These are phyloP conservation scores for Theristicus caerulescens DNA, from an alignment of 2,113 vertebrate species.

Conservation along the genomic window DNA sequence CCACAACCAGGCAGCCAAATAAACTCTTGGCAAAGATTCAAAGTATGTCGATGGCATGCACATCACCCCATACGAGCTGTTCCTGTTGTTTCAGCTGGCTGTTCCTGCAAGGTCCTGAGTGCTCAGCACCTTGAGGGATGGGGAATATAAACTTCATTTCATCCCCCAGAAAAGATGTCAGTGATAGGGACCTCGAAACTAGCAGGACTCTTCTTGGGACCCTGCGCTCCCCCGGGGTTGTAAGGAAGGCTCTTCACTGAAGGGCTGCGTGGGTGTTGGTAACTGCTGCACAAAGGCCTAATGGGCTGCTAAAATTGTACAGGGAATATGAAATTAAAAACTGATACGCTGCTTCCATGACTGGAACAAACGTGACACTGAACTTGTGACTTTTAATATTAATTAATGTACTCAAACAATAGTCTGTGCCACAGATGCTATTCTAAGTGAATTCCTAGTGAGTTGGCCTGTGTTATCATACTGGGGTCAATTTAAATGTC, in stretches of 20 bases:
- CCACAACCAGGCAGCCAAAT: neutral
- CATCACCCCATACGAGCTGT: accelerated
- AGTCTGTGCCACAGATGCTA: neutral
- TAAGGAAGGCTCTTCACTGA: neutral
- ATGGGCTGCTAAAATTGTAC: neutral
- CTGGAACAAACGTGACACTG: neutral
- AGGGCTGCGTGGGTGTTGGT: neutral
- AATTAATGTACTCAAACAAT: neutral
- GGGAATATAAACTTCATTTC: neutral
- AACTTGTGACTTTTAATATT: neutral
- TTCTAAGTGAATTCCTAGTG: neutral
- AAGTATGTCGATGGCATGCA: neutral
- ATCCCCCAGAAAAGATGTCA: neutral
- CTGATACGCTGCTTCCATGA: neutral
- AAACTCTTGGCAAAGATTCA: neutral
- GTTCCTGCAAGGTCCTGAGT: neutral
- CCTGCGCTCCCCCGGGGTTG: accelerated
- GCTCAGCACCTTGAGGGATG: neutral
- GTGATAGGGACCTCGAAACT: neutral
- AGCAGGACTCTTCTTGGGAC: neutral
- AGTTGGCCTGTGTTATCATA: accelerated
- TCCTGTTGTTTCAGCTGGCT: neutral
- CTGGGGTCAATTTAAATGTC: neutral
- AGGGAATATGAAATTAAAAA: neutral
- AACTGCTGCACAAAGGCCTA: neutral